These are phyloP conservation scores for Drosophila fungiperda DNA, from an alignment of 2,888 invertebrate genomes.

Conservation along the genomic window DNA sequence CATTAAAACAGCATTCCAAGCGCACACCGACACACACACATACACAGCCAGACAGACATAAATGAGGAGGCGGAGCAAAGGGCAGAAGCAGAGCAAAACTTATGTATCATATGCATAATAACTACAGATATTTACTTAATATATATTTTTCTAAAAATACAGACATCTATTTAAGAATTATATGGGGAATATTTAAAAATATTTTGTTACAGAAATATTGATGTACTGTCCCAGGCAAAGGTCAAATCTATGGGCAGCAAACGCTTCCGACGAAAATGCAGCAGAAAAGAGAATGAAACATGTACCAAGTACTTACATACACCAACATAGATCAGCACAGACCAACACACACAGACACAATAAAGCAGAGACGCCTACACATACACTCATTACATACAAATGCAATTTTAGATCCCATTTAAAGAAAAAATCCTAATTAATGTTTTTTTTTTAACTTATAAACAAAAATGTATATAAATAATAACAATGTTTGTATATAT, in stretches of 20 bases:
- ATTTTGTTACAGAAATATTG: conserved; percentile 31
- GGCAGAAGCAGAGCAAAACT: conserved; percentile 42
- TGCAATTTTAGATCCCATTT: conserved; percentile 21
- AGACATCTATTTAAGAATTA: not conserved
- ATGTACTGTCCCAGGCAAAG: conserved; percentile 52
- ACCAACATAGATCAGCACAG: conserved; percentile 10
- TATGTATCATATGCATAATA: conserved; percentile 18
- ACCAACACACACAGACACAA: conserved; percentile 16
- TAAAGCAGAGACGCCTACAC: conserved; percentile 47
- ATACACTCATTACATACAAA: conserved; percentile 36
- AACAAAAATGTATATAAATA: not conserved
- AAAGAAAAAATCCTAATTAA: conserved; percentile 42
- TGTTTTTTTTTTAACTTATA: conserved; percentile 1
- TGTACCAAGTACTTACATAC: conserved; percentile 36
- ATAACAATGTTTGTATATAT: conserved; percentile 5
- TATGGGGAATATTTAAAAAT: conserved; percentile 1
- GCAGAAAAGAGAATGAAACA: conserved; percentile 59
- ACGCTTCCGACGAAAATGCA: conserved; percentile 56
- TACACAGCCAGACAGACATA: not conserved
- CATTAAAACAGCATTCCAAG: conserved; percentile 58
- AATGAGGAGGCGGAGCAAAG: conserved; percentile 13
- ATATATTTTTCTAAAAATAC: conserved; percentile 5
- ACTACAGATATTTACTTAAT: conserved; percentile 1
- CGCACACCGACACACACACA: conserved; percentile 28
- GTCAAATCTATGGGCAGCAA: conserved; percentile 51